A percentile compares a stretch with the other conserved stretches of the same genome.
phyloP scores from a whole-genome alignment of 2,888 invertebrate genomes.

The Scaptomyza cyrtandrae region DNA sequence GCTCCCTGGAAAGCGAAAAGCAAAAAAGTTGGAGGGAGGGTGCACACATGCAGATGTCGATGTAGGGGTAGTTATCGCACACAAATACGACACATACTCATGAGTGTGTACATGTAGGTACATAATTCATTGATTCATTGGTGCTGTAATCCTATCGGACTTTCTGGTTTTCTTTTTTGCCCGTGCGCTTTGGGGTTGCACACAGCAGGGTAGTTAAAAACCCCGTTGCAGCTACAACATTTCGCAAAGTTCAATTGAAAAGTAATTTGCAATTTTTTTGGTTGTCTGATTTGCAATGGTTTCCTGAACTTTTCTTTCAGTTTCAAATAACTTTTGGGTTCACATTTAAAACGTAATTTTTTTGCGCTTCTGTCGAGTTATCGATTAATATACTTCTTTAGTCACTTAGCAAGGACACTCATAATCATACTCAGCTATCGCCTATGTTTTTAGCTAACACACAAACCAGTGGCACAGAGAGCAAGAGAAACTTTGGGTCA shows the following conservation, averaged over 20 bases:
- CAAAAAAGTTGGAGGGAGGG: neutral
- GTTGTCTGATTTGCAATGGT: neutral
- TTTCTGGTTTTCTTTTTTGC: conserved; percentile 5
- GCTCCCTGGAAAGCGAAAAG: neutral
- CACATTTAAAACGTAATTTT: neutral
- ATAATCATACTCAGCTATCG: neutral
- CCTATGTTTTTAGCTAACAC: conserved; percentile 4
- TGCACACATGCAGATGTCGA: conserved; percentile 17
- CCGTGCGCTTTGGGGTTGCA: conserved; percentile 32
- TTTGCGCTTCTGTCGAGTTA: neutral
- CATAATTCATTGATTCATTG: conserved; percentile 67
- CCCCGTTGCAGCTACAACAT: conserved; percentile 13
- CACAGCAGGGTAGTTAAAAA: conserved; percentile 39
- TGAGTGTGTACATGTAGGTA: conserved; percentile 19
- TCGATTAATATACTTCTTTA: conserved; percentile 1
- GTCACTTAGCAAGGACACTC: neutral
- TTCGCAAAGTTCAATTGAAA: conserved; percentile 10
- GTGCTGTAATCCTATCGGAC: conserved; percentile 41
- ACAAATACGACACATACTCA: neutral
- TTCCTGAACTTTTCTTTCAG: neutral
- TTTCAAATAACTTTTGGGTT: neutral
- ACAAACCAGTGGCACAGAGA: conserved; percentile 1
- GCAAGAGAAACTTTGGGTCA: neutral
- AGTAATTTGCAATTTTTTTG: conserved; percentile 15
- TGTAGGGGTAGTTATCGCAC: conserved; percentile 51